Evolutionary conservation across 2,888 invertebrate species (phyloP).

Genomic region (Helicoverpa assulta): DNA sequence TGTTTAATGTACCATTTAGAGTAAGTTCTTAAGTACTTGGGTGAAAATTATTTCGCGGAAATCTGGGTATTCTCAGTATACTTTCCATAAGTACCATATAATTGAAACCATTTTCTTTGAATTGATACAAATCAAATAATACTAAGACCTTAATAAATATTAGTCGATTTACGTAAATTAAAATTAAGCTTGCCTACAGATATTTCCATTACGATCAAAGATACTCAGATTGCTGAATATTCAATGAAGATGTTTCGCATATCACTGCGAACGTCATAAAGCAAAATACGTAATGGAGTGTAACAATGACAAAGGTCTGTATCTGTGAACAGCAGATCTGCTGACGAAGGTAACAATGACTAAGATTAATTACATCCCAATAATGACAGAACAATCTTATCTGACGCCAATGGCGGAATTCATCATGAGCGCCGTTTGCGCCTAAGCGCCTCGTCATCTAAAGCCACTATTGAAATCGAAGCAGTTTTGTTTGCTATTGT

Average conservation of each 20-base stretch:
- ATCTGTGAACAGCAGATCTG: conserved; percentile 74
- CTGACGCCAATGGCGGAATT: conserved; percentile 77
- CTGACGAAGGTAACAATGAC: conserved; percentile 79
- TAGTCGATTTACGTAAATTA: not conserved
- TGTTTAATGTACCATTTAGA: conserved; percentile 26
- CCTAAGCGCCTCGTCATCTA: conserved; percentile 70
- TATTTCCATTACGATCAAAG: conserved; percentile 25
- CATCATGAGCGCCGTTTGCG: conserved; percentile 73
- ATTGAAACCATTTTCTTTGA: conserved; percentile 13
- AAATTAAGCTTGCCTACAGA: not conserved
- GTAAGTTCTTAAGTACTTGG: conserved; percentile 7
- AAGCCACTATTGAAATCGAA: conserved; percentile 62
- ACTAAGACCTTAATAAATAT: conserved; percentile 10
- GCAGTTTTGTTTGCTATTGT: conserved; percentile 60
- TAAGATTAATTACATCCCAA: conserved; percentile 85
- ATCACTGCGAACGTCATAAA: conserved; percentile 60
- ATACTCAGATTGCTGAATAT: conserved; percentile 35
- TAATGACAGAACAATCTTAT: conserved; percentile 82
- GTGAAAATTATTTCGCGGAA: conserved; percentile 19
- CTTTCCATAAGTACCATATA: conserved; percentile 19
- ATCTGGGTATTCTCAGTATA: conserved; percentile 1
- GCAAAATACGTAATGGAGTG: conserved; percentile 60
- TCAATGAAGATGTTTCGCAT: conserved; percentile 53
- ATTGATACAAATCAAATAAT: conserved; percentile 12
- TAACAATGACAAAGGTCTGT: conserved; percentile 68